Base-by-base conservation (phyloP, 2,797 vertebrate species). In the Alectoris magna region DNA sequence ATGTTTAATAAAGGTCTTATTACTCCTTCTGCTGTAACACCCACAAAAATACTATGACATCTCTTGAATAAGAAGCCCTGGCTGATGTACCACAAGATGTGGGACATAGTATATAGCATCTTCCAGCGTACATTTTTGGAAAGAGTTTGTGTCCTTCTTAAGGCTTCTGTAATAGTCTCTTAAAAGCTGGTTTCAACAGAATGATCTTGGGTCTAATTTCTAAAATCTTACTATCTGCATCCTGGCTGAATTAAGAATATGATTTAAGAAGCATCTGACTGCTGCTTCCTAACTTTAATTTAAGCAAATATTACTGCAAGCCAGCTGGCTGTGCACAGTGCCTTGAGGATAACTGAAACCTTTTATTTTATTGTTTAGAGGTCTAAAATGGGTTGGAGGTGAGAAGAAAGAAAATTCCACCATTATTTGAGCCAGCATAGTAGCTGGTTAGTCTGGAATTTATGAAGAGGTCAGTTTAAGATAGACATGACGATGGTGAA, bases 391-490 rank as follows among this genome's bases (percentile, higher is more conserved):
- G 38, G 21, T 31, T 29, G 15, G 69, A 39, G 29, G 21, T n/a
- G 59, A 93, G 56, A 63, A 93, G 51, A 49, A 59, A 19, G 16
- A 1, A 6, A 66, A 68, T 90, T 75, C 51, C 88, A 17, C 63
- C 55, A 51, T 34, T 78, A 39, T 39, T 63, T 69, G 36, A 73
- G 77, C 66, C 92, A 84, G 24, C 12, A 10, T 63, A 49, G 70
- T 58, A 53, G 53, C 58, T 71, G 29, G 15, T 78, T 60, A 63
- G 36, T 91, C 73, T 90, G 83, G 85, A 93, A 93, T 12, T 88
- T 76, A 29, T 29, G 36, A 60, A 49, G 73, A 81, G 26, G 22
- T 56, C 1, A 2, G n/a, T 41, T 63, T 48, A 67, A 87, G 85
- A 72, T 1, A 62, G 82, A 81, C 0, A 1, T 41, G 89, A 75